Percentiles rank a stretch among this genome's conserved stretches.
phyloP scores from a whole-genome alignment of 2,113 vertebrate genomes.

The Todiramphus saurophagus region DNA sequence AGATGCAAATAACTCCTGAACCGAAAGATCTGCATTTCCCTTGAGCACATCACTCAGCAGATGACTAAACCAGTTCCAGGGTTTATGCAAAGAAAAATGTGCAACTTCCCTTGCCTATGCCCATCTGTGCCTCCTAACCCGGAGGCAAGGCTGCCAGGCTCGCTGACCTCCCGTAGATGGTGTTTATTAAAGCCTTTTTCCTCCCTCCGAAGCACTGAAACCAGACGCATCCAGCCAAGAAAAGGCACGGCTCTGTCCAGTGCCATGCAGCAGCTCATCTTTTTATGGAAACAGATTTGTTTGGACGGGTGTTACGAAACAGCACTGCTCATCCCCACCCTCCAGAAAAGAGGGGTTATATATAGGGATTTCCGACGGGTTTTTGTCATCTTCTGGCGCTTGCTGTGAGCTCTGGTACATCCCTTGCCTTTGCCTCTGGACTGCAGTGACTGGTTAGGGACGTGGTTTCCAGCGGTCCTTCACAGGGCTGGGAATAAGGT shows the following conservation, averaged over 20 bases:
- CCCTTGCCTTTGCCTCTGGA: not conserved
- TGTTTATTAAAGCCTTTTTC: not conserved
- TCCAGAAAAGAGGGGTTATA: not conserved
- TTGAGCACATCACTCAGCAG: not conserved
- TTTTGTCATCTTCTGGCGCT: not conserved
- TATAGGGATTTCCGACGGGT: not conserved
- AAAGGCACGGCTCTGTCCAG: not conserved
- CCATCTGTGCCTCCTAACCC: not conserved
- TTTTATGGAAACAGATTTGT: not conserved
- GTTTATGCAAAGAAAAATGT: not conserved
- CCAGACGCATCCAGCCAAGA: not conserved
- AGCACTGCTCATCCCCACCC: not conserved
- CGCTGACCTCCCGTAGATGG: not conserved
- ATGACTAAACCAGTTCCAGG: not conserved
- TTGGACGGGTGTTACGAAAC: not conserved
- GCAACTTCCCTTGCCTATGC: not conserved
- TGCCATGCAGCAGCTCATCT: not conserved
- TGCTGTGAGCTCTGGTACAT: not conserved
- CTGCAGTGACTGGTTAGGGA: not conserved
- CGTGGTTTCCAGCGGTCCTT: too few species aligned
- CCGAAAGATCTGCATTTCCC: not conserved
- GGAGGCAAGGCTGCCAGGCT: not conserved
- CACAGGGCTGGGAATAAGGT: too few species aligned
- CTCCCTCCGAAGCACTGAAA: accelerated
- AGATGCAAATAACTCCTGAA: not conserved